Conservation (phyloP, 2,113 vertebrate species). For the Lucifuga dentata region DNA sequence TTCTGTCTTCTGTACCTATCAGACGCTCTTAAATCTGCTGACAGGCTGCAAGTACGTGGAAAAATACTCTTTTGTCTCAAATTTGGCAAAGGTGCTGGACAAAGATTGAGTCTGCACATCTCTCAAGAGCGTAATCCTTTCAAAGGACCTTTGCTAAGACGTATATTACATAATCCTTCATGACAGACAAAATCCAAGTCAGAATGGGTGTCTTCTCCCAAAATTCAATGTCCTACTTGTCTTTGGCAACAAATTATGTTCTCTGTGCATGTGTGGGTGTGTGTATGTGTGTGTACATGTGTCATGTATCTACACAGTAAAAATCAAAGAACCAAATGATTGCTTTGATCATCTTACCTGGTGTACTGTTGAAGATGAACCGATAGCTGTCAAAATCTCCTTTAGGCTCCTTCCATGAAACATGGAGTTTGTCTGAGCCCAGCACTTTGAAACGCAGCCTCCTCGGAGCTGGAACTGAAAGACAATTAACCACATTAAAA, state of each 20-base stretch:
- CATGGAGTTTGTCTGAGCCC: slow-evolving; percentile 72
- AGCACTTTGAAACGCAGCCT: slow-evolving; percentile 82
- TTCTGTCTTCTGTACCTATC: slow-evolving; percentile 32
- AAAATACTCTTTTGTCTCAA: slow-evolving; percentile 55
- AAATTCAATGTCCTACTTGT: slow-evolving; percentile 21
- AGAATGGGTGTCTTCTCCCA: slow-evolving; percentile 40
- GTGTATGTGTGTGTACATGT: not conserved
- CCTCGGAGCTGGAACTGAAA: slow-evolving; percentile 79
- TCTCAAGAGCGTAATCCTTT: slow-evolving; percentile 59
- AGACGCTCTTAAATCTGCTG: slow-evolving; percentile 55
- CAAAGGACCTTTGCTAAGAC: slow-evolving; percentile 69
- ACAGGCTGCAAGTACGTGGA: slow-evolving; percentile 43
- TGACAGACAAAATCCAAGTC: slow-evolving; percentile 55
- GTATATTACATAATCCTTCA: slow-evolving; percentile 66
- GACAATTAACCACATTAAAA: slow-evolving; percentile 47
- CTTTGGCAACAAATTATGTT: not conserved
- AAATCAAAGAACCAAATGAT: too few relatives aligned
- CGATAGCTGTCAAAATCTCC: slow-evolving; percentile 83
- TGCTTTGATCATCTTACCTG: slow-evolving; percentile 82
- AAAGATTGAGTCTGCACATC: slow-evolving; percentile 56
- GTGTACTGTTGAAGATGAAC: slow-evolving; percentile 78
- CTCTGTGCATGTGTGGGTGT: slow-evolving; percentile 13
- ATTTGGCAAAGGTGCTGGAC: slow-evolving; percentile 53
- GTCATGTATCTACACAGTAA: not conserved
- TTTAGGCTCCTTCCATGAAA: slow-evolving; percentile 84